Evolutionary conservation across 37 sponge, comb jelly and placozoan species (phyloP), one percentile per base, ranked within the genome.

Genomic region (Chondrilla cf. caribensis): DNA sequence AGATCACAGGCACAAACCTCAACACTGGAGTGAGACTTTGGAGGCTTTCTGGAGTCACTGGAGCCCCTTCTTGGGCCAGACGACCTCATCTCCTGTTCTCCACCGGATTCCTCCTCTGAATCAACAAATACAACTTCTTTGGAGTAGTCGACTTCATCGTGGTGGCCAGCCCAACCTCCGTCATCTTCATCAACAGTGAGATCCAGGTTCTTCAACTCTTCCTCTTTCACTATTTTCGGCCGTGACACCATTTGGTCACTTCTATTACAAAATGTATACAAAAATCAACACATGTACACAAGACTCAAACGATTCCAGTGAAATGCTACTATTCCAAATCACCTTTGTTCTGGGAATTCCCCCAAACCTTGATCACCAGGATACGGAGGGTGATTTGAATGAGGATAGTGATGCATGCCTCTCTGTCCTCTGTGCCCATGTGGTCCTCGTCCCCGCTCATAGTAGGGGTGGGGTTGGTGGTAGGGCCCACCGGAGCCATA

Each of bases 81-180:
- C 6, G 51, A 47, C 11, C 51, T 11, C 6, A 6, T 47, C 51
- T 47, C 11, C 51, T 47, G 51, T 11, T 47, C 51, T 11, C 51
- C 51, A 47, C 62, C 82, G 1, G 11, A 1, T 43, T 88, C 92
- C 17, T 89, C 90, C 40, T 90, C 94, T 1, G 92, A 90, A 38
- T 94, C 94, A 44, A 84, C 88, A 73, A 94, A 94, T 21, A 88
- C 84, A 8, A 94, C 89, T 58, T 94, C 86, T 44, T 89, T 87
- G 70, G 79, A 68, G 70, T 94, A 94, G 83, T 94, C 94, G 25
- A 94, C 92, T 28, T 94, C 94, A 11, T 85, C 91, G 21, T 94
- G 92, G 65, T 90, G 86, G 64, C 94, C 94, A 1, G 94, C 94
- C 94, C 94, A 94, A 39, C 94, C 94, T 43, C 79, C 91, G 0